Percentiles rank a stretch among this genome's conserved stretches.
Conservation (phyloP, 2,797 vertebrate genomes). For the Tamandua tetradactyla region DNA sequence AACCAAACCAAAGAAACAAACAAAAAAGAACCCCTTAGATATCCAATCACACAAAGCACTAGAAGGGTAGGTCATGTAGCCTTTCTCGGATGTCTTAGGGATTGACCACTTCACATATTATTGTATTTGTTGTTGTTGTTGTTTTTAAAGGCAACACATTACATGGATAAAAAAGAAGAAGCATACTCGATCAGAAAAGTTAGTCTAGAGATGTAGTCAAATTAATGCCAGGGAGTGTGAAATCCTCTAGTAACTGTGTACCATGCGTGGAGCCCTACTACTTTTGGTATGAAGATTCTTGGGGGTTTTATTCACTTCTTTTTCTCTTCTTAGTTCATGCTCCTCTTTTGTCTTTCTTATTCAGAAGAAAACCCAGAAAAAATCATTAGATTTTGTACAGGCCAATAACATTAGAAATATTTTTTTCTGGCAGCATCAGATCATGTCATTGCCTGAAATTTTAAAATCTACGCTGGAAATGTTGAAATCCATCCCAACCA, state of each 20-base stretch:
- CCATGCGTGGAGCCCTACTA: slow-evolving; percentile 77
- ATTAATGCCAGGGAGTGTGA: slow-evolving; percentile 86
- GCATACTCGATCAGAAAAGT: slow-evolving; percentile 87
- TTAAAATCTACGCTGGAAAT: slow-evolving; percentile 73
- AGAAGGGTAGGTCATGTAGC: slow-evolving; percentile 87
- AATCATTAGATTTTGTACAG: slow-evolving; percentile 71
- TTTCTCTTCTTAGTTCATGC: slow-evolving; percentile 54
- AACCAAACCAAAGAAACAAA: slow-evolving; percentile 74
- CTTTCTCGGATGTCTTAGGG: slow-evolving; percentile 84
- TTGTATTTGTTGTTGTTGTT: slow-evolving; percentile 85
- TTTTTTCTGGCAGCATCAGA: slow-evolving; percentile 78
- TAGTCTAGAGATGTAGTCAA: slow-evolving; percentile 85
- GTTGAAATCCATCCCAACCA: slow-evolving; percentile 69
- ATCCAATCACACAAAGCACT: slow-evolving; percentile 90
- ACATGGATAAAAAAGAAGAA: slow-evolving; percentile 89
- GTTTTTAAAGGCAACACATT: slow-evolving; percentile 88
- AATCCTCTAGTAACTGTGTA: slow-evolving; percentile 74
- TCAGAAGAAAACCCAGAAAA: slow-evolving; percentile 83
- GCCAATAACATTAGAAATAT: slow-evolving; percentile 75
- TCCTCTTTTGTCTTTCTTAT: slow-evolving; percentile 75
- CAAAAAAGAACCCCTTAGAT: slow-evolving; percentile 87
- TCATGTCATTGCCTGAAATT: slow-evolving; percentile 75
- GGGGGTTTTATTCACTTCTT: slow-evolving; percentile 59
- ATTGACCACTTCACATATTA: slow-evolving; percentile 86
- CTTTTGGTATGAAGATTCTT: slow-evolving; percentile 81